Base-by-base conservation (phyloP, 1,140 invertebrate genomes). In the Leptopilina clavipes region DNA sequence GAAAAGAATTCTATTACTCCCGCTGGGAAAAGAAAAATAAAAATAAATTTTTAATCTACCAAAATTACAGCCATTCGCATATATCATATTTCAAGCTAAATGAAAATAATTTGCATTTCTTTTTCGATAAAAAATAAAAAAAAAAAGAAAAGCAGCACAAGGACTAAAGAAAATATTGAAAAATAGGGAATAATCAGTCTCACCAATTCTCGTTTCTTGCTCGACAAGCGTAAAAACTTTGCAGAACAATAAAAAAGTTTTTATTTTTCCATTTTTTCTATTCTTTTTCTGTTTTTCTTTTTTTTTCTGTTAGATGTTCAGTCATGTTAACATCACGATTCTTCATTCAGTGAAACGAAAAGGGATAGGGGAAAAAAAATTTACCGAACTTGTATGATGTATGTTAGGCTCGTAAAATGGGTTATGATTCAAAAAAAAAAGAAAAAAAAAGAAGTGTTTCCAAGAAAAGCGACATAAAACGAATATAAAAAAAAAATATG, bases 331-430 rank as follows among this genome's bases (percentile, higher is more conserved):
- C 48, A 52, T 52, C 48, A 17, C 48, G 3, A 52, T 8, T 52
- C 48, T 52, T 52, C 6, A n/a, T 52, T n/a, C 48, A 52, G 8
- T n/a, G 14, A n/a, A n/a, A 52, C 14, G 17, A 52, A 52, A 52
- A 17, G 17, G 37, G 37, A 9, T 8, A 3, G 17, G 48, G 8
- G 8, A 52, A 52, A 52, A 14, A n/a, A n/a, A 17, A 17, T 52
- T 17, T 52, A 17, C 48, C 14, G 48, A 52, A 52, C 48, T 52
- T n/a, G n/a, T 52, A 52, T 52, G 14, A 52, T 52, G 14, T 52
- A 52, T 52, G 48, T 52, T 52, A 52, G 48, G n/a, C 14, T 52
- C 48, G 48, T 52, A 52, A 52, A 52, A 52, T 17, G 48, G 48
- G 48, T 52, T 52, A 52, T 52, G 48, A 52, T 52, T 52, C 48